These are phyloP conservation scores for Martes martes DNA, from an alignment of 2,113 vertebrate species.

Conservation along the genomic window DNA sequence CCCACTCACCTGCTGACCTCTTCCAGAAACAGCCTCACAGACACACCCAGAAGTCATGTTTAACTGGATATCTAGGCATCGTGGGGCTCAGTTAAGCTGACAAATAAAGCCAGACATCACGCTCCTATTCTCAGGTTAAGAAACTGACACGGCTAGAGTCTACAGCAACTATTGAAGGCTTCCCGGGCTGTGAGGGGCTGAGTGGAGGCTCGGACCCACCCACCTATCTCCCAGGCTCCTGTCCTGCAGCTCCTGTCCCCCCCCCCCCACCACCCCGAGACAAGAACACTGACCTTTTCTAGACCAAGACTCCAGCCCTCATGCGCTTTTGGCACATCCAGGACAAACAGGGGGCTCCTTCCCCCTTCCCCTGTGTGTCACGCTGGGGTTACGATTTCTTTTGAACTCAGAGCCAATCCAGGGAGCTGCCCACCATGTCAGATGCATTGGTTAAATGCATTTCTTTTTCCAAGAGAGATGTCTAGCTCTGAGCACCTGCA, in stretches of 20 bases:
- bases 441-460: not conserved
- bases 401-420: not conserved
- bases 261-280: no score
- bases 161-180: not conserved
- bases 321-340: fast-evolving
- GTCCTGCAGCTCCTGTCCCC: no score
- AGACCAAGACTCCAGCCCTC: not conserved
- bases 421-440: not conserved
- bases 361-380: no score
- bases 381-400: not conserved
- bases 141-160: not conserved
- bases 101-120: not conserved
- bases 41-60: not conserved
- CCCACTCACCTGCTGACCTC: not conserved
- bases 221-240: not conserved
- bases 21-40: not conserved
- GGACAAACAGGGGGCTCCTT: not conserved
- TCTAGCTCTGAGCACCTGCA: not conserved
- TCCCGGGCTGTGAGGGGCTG: not conserved
- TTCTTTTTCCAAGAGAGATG: not conserved
- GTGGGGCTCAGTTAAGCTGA: not conserved
- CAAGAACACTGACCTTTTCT: not conserved
- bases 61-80: not conserved
- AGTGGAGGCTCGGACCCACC: not conserved
- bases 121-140: no score